A percentile compares a stretch with the other conserved stretches of the same genome.
phyloP scores from a whole-genome alignment of 2,113 vertebrate species.

The Oreochromis aureus region DNA sequence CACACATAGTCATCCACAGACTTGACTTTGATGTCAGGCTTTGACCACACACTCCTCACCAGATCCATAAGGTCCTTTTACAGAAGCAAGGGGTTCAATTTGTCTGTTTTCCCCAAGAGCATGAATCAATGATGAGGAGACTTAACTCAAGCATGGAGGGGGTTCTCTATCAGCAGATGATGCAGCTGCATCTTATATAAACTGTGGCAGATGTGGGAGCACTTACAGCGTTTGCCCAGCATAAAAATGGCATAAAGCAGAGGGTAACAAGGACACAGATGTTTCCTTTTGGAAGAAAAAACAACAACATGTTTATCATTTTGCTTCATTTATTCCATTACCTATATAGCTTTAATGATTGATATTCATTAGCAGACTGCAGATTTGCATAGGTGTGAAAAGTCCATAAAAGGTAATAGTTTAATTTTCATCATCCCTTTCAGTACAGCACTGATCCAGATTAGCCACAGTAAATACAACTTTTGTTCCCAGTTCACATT shows the following conservation, averaged over 20 bases:
- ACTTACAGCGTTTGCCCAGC: constrained; percentile 29
- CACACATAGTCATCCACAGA: background rate
- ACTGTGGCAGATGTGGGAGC: constrained; percentile 50
- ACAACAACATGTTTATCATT: background rate
- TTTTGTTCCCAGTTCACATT: background rate
- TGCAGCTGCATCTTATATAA: constrained; percentile 50
- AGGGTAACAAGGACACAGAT: constrained; percentile 35
- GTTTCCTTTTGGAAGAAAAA: constrained; percentile 10
- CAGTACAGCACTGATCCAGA: background rate
- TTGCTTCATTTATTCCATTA: background rate
- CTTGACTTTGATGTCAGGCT: background rate
- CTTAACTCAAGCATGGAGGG: constrained; percentile 14
- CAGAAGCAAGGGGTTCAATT: constrained; percentile 17
- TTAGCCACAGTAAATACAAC: background rate
- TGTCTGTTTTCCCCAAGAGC: constrained; percentile 17
- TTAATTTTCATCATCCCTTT: background rate
- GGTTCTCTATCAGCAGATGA: constrained; percentile 19
- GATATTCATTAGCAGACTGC: background rate
- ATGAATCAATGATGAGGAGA: constrained; percentile 50
- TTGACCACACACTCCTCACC: background rate
- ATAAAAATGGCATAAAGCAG: constrained; percentile 29
- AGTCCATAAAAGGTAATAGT: background rate
- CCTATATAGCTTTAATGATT: background rate
- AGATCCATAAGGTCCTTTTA: background rate
- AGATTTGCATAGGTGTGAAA: background rate